Base-by-base conservation (phyloP, 2,797 vertebrate genomes). In the Schizothorax lantsangensis region DNA sequence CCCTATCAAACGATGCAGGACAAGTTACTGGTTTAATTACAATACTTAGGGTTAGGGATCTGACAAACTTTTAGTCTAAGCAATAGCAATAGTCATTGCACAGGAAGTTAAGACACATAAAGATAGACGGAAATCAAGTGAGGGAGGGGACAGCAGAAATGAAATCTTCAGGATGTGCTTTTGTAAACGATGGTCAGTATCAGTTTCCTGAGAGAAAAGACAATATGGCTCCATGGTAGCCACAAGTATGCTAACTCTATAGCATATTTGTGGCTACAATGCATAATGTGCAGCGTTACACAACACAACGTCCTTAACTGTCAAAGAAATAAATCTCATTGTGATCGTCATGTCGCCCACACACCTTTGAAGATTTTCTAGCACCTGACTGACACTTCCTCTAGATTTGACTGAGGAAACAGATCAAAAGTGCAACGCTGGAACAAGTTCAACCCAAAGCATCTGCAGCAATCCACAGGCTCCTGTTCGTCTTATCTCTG, bases 71-170 rank as follows among this genome's bases (percentile, higher is more conserved):
- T 15, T 47, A 49, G 43, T 45, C n/a, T 17, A 47, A 69, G 30
- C 6, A 69, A 81, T n/a, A n/a, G 43, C 21, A 81, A 38, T 10
- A 38, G 30, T 21, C 0, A 19, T 62, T 68, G 57, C 23, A 43
- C 64, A 79, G 75, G 84, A 88, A 83, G 49, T 38, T n/a, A 86
- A 86, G 14, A 85, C 15, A 88, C 59, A 81, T n/a, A 59, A 43
- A 79, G 23, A 83, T 2, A 74, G 73, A 84, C 6, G 17, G n/a
- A 47, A 8, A 73, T 9, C 6, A 6, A 49, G n/a, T 30, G 57
- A 74, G 57, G 36, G 21, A 68, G 54, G 73, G 33, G 54, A 33
- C 79, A 64, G 79, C 33, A 36, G 36, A 86, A 66, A 81, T 47
- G 47, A 86, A 80, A 80, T 72, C 5, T 68, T 86, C 68, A 85